Evolutionary conservation across 2,797 vertebrate species (phyloP).

Genomic region (Mastacembelus armatus): DNA sequence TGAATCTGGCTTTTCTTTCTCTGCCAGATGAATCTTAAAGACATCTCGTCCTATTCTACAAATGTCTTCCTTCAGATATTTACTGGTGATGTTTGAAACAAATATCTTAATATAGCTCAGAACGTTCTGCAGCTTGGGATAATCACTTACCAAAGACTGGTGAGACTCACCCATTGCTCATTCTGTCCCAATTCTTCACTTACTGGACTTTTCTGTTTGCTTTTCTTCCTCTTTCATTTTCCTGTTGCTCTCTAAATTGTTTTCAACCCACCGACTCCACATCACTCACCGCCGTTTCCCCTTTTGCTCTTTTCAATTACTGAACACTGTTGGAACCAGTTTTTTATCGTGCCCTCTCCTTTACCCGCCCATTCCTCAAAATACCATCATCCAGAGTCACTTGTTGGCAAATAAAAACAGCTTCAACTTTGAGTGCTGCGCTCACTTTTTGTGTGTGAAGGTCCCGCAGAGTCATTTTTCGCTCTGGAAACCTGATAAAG

Average conservation of each 20-base stretch:
- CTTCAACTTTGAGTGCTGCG: constrained; percentile 6
- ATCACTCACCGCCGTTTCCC: constrained; percentile 24
- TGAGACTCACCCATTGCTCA: not conserved
- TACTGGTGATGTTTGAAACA: too few species aligned
- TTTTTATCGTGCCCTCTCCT: constrained; percentile 17
- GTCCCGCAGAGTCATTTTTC: not conserved
- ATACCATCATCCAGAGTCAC: constrained; percentile 21
- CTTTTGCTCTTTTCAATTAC: constrained; percentile 43
- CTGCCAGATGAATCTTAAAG: too few species aligned
- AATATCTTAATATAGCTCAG: too few species aligned
- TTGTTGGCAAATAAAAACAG: constrained; percentile 23
- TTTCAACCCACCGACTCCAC: constrained; percentile 17
- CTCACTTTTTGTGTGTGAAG: not conserved
- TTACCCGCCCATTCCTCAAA: constrained; percentile 19
- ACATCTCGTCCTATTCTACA: too few species aligned
- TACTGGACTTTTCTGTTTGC: constrained; percentile 3
- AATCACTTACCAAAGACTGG: not conserved
- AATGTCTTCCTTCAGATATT: too few species aligned
- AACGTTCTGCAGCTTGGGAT: too few species aligned
- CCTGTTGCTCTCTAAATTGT: constrained; percentile 24
- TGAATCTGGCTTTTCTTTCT: too few species aligned
- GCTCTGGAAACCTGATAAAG: not conserved
- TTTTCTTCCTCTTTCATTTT: constrained; percentile 7
- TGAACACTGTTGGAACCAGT: constrained; percentile 3
- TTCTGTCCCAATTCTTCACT: constrained; percentile 14